These are phyloP conservation scores for Hybos culiciformis DNA, from an alignment of 2,888 invertebrate species.

Conservation along the genomic window DNA sequence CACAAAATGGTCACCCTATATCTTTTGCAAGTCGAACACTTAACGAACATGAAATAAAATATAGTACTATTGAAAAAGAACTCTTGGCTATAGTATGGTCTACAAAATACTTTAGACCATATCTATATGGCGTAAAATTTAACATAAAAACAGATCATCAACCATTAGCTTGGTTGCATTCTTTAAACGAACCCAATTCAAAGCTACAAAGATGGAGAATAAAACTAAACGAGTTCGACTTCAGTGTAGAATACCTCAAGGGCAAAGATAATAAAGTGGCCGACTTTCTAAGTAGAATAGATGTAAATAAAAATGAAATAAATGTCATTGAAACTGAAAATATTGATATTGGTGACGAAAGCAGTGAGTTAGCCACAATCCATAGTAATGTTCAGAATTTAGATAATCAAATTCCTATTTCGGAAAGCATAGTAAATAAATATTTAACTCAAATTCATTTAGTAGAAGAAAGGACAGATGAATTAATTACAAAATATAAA, in stretches of 20 bases:
- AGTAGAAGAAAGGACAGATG: background rate
- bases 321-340: background rate
- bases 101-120: conserved; percentile 25
- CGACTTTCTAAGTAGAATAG: conserved; percentile 17
- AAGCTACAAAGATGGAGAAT: conserved; percentile 25
- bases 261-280: conserved; percentile 14
- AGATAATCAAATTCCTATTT: background rate
- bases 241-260: conserved; percentile 17
- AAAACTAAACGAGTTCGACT: conserved; percentile 23
- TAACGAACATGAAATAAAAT: conserved; percentile 16
- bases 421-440: background rate
- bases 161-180: conserved; percentile 26
- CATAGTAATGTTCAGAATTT: background rate
- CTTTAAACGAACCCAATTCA: conserved; percentile 26
- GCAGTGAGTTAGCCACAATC: background rate
- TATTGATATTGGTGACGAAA: too few species aligned
- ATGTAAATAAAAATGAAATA: background rate
- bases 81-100: conserved; percentile 24
- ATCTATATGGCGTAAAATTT: conserved; percentile 25
- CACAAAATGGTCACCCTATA: conserved; percentile 18
- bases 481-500: background rate
- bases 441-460: background rate
- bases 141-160: conserved; percentile 29
- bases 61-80: conserved; percentile 25
- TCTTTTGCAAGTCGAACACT: conserved; percentile 20